Evolutionary conservation across 2,113 vertebrate species (phyloP), one percentile per base, ranked within the genome.

Genomic region (Podarcis muralis): DNA sequence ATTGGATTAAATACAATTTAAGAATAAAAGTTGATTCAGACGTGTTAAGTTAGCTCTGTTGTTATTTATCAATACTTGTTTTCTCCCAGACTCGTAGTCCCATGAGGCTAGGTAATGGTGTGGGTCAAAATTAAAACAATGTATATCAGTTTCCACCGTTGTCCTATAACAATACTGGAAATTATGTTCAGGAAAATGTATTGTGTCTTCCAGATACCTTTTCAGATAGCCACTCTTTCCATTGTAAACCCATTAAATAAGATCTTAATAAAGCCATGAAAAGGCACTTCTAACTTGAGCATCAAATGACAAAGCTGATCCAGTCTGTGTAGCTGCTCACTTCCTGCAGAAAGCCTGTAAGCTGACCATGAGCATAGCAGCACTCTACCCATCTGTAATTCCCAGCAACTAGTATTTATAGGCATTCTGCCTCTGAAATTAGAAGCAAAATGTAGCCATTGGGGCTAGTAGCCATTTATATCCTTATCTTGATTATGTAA

Each of bases 1-100:
- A 62, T 87, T 86, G 82, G 75, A 32, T 76, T 74, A 62, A 77
- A 89, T 89, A 86, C 35, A 86, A 32, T 11, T 90, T 65, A 25
- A 88, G 32, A 82, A 23, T 76, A 82, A 72, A 27, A 65, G 80
- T 23, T 81, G 20, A 62, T 65, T 12, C n/a, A 23, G n/a, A 40
- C 15, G 1, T 2, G 30, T 80, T 57, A 59, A 13, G 32, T 23
- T 76, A 40, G 32, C 23, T 6, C 30, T 59, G 30, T 20, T 16
- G 32, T 15, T 3, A 27, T 40, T 83, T 40, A 83, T 43, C 43
- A 6, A 23, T 83, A 37, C 35, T 13, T 20, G 16, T 65, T 78
- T 82, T 66, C 32, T 37, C 35, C 43, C 6, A 53, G 4, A 7
- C 22, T 80, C 5, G 37, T 32, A 83, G 11, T 16, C 65, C 18